These are phyloP conservation scores for Prietella phreatophila DNA, from an alignment of 2,113 vertebrate genomes.

Conservation along the genomic window DNA sequence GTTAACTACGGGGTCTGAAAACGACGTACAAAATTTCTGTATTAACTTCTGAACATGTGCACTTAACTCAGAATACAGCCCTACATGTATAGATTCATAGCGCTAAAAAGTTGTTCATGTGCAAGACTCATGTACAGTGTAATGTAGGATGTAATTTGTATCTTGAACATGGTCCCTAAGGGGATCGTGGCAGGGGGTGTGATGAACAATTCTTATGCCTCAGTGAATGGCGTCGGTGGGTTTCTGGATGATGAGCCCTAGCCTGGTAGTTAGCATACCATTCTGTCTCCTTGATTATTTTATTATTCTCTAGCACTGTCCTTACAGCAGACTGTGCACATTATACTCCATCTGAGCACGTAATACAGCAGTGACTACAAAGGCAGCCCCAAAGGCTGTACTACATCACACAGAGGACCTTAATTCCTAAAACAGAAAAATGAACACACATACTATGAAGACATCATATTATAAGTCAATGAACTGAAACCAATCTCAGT, in stretches of 20 bases:
- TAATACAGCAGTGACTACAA: not conserved
- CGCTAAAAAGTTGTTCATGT: not conserved
- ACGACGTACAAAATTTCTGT: not conserved
- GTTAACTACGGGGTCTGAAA: not conserved
- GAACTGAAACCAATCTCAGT: not conserved
- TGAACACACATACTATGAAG: not conserved
- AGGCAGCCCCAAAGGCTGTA: not conserved
- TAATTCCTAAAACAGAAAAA: not conserved
- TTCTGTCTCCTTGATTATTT: slow-evolving; percentile 19
- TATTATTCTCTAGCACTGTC: slow-evolving; percentile 16
- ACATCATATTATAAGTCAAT: not conserved
- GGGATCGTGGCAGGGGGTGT: not conserved
- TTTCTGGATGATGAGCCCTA: slow-evolving; percentile 19
- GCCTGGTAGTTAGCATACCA: slow-evolving; percentile 21
- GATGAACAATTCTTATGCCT: slow-evolving; percentile 16
- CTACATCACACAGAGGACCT: not conserved
- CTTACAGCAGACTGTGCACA: slow-evolving; percentile 21
- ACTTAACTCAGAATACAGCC: not conserved
- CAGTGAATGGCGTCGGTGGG: slow-evolving; percentile 3
- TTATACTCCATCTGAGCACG: slow-evolving; percentile 4
- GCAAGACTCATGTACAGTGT: not conserved
- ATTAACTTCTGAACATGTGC: not conserved
- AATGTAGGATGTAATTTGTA: not conserved
- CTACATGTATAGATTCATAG: not conserved
- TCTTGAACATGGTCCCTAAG: not conserved